Evolutionary conservation across 1,140 invertebrate genomes (phyloP).

Genomic region (Palaemon carinicauda): DNA sequence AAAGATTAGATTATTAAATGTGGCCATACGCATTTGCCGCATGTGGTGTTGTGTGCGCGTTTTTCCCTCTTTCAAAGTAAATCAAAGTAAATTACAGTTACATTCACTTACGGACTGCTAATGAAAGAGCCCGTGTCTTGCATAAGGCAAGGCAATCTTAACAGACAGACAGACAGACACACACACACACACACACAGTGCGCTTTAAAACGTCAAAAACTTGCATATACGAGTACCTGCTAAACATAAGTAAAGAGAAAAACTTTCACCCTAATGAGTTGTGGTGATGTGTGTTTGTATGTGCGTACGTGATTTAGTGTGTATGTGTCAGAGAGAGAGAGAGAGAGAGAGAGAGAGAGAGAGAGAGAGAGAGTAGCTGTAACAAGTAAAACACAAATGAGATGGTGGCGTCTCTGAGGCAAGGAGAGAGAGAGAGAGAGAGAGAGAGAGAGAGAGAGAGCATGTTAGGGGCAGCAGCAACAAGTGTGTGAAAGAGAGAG

Average conservation of each 20-base stretch:
- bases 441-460: not conserved
- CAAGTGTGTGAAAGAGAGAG: not conserved
- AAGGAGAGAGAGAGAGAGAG: not conserved
- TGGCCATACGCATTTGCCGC: no score
- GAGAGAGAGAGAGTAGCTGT: no score
- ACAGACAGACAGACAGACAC: conserved; percentile 1
- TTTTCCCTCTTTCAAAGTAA: no score
- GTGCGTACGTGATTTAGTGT: not conserved
- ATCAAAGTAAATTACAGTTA: no score
- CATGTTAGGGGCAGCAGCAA: not conserved
- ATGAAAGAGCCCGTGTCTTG: no score
- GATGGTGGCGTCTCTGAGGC: not conserved
- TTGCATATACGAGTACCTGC: not conserved
- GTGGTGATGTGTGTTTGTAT: not conserved
- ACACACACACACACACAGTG: not conserved
- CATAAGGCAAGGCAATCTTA: no score
- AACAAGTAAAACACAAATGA: not conserved
- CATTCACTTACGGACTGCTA: no score
- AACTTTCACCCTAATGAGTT: not conserved
- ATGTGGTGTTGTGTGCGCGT: no score
- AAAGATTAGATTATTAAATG: no score
- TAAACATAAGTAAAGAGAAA: not conserved
- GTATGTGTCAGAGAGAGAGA: no score
- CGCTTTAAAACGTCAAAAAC: no score
- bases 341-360: no score